Conservation (phyloP, 2,113 vertebrate species). For the Hiodon alosoides region DNA sequence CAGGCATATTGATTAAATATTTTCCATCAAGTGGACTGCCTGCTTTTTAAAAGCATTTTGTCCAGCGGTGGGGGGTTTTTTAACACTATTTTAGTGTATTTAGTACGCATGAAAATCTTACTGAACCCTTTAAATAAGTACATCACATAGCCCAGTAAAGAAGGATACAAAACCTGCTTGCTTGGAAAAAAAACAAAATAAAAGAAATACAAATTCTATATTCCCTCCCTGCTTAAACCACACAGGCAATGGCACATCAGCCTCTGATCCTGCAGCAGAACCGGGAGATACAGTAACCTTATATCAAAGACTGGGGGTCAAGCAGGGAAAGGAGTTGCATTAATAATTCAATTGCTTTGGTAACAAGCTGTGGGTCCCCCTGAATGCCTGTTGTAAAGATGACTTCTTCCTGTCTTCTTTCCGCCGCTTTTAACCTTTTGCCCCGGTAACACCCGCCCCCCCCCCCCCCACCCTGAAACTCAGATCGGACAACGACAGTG, state of each 20-base stretch:
- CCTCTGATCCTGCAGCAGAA: conserved; percentile 53
- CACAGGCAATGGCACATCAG: conserved; percentile 27
- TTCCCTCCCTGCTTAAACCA: neutral
- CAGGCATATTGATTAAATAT: neutral
- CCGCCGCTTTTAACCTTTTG: conserved; percentile 56
- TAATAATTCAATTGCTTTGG: conserved; percentile 64
- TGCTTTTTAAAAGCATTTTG: neutral
- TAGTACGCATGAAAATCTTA: neutral
- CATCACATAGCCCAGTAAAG: conserved; percentile 29
- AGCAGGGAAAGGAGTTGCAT: conserved; percentile 58
- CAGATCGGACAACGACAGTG: no score
- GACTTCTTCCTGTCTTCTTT: conserved; percentile 51
- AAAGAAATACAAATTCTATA: conserved; percentile 1
- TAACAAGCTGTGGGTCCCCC: conserved; percentile 58
- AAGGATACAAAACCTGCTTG: conserved; percentile 32
- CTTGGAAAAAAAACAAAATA: conserved; percentile 21
- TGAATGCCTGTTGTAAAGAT: conserved; percentile 54
- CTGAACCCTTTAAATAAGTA: conserved; percentile 22
- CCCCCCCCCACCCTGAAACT: neutral
- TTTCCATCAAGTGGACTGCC: neutral
- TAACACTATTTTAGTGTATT: neutral
- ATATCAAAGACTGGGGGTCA: conserved; percentile 64
- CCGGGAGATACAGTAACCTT: conserved; percentile 59
- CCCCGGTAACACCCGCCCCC: neutral
- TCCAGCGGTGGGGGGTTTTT: neutral